A percentile compares a stretch with the other conserved stretches of the same genome.
Conservation (phyloP, 2,113 vertebrate species). For the Indicator indicator region DNA sequence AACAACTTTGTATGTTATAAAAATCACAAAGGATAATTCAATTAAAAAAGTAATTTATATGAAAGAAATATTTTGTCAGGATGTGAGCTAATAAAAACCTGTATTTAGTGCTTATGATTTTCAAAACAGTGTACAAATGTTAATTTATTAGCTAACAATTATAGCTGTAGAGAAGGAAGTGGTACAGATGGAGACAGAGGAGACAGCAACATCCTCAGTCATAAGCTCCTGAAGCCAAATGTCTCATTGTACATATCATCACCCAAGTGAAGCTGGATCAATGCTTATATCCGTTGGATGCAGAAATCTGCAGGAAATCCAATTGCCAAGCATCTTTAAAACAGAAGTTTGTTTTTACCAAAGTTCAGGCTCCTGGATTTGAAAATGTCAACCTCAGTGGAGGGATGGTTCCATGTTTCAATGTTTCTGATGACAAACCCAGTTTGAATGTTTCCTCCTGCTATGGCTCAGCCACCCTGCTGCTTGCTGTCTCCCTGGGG, state of each 20-base stretch:
- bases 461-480: conserved; percentile 11
- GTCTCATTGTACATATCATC: not conserved
- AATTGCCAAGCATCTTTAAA: conserved; percentile 34
- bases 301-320: conserved; percentile 13
- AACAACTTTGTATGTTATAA: not conserved
- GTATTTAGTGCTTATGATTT: not conserved
- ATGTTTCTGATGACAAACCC: conserved; percentile 10
- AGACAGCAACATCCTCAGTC: conserved; percentile 18
- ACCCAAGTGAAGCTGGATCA: conserved; percentile 26
- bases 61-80: conserved; percentile 18
- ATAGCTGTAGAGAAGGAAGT: conserved; percentile 7
- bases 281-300: conserved; percentile 32
- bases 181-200: conserved; percentile 26
- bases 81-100: conserved; percentile 24
- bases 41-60: not conserved
- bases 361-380: conserved; percentile 31
- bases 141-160: conserved; percentile 31
- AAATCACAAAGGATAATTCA: not conserved
- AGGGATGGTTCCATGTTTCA: not conserved
- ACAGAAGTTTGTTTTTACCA: conserved; percentile 21
- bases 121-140: not conserved
- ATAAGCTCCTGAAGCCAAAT: conserved; percentile 4
- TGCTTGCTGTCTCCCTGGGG: conserved; percentile 7
- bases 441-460: conserved; percentile 22
- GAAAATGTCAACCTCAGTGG: conserved; percentile 26